Evolutionary conservation across 1,140 invertebrate species (phyloP), one percentile per base, ranked within the genome.

Genomic region (Procambarus clarkii): DNA sequence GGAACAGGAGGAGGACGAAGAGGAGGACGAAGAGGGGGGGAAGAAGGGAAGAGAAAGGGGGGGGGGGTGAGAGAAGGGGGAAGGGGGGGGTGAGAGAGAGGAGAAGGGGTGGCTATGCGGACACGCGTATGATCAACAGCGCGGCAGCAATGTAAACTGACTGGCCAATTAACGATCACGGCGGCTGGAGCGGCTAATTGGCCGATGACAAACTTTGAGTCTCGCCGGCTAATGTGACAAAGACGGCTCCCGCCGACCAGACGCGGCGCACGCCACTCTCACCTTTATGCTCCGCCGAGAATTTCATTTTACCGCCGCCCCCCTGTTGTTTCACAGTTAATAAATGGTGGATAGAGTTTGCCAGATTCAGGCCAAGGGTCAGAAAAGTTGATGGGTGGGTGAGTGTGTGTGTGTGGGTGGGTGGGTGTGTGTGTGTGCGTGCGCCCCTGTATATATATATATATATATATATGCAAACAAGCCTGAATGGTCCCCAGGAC

Each of bases 111-210:
- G 5, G 11, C 54, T 58, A 58, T 18, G 60, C 3, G 77, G 77
- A 11, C 45, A 13, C 5, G 58, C 64, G 86, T 88, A 60, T 88
- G 86, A 88, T 81, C 90, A 86, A 44, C 90, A n/a, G 78, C 34
- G 83, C 78, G 90, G 90, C 90, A 92, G 46, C 91, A 92, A 92
- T 92, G 85, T 92, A 87, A 92, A 92, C 91, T 92, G 91, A 92
- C 91, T 92, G 91, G 86, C 91, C 91, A 92, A 92, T 92, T 92
- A 92, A 81, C 86, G 81, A 91, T 91, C 88, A 91, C 88, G 88
- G 82, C 81, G 76, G 76, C 83, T 91, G 88, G 88, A 91, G 80
- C 71, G 80, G 82, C 81, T 92, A 92, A 92, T 92, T 92, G 91
- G 86, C 64, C 91, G 74, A 48, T 64, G 71, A 91, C 88, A 91